A percentile compares a stretch with the other conserved stretches of the same genome.
Evolutionary conservation across 2,888 invertebrate genomes (phyloP).

Genomic region (Fragum sueziense): DNA sequence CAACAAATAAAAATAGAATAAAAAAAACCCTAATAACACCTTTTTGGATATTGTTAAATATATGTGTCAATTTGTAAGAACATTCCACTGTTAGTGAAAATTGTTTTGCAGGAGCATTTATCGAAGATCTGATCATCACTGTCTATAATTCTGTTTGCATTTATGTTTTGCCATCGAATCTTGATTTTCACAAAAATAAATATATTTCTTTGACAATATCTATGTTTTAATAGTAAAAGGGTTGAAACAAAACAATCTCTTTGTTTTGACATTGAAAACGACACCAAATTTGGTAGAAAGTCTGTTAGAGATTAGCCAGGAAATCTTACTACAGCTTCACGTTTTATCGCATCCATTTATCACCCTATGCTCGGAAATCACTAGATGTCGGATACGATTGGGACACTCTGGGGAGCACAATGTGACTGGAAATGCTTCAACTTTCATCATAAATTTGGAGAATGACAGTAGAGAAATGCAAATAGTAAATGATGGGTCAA

Average conservation of each 20-base stretch:
- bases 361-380: slow-evolving; percentile 52
- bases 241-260: slow-evolving; percentile 29
- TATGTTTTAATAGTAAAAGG: too few species aligned
- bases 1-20: too few species aligned
- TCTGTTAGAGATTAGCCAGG: slow-evolving; percentile 50
- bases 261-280: slow-evolving; percentile 41
- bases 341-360: slow-evolving; percentile 62
- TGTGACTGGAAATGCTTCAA: slow-evolving; percentile 58
- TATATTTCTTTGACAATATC: too few species aligned
- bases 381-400: slow-evolving; percentile 54
- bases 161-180: too few species aligned
- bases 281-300: slow-evolving; percentile 55
- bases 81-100: too few species aligned
- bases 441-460: slow-evolving; percentile 64
- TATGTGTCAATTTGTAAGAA: too few species aligned
- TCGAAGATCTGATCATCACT: too few species aligned
- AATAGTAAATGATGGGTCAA: slow-evolving; percentile 65
- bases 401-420: slow-evolving; percentile 33
- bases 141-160: too few species aligned
- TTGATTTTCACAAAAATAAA: too few species aligned
- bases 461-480: slow-evolving; percentile 62
- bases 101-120: too few species aligned
- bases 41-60: too few species aligned
- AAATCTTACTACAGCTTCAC: slow-evolving; percentile 46
- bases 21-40: too few species aligned